These are phyloP conservation scores for Caenorhabditis inopinata DNA, from an alignment of 1,140 invertebrate genomes.

Conservation along the genomic window DNA sequence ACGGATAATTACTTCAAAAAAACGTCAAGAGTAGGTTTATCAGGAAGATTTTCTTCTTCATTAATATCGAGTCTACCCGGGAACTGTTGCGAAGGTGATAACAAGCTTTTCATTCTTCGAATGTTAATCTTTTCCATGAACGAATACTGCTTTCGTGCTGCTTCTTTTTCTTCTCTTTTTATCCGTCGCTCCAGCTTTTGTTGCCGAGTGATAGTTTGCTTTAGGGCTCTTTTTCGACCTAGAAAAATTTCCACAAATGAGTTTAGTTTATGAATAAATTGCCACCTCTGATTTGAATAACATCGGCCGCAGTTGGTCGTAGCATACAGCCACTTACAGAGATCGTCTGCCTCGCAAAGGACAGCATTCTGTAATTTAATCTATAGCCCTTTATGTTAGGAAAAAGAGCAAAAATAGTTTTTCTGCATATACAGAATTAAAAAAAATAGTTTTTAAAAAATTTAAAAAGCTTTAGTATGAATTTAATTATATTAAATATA, in stretches of 20 bases:
- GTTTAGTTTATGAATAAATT: background rate
- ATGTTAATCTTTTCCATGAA: constrained; percentile 65
- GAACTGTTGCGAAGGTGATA: constrained; percentile 59
- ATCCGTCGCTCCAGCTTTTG: constrained; percentile 55
- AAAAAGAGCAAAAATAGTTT: too few species aligned
- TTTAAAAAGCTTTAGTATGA: too few species aligned
- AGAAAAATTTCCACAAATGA: background rate
- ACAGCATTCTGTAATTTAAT: background rate
- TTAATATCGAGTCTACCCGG: constrained; percentile 57
- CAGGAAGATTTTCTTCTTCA: constrained; percentile 51
- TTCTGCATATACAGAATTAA: too few species aligned
- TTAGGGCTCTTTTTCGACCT: constrained; percentile 60
- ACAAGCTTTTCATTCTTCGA: constrained; percentile 57
- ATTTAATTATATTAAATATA: background rate
- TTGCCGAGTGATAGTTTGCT: constrained; percentile 51
- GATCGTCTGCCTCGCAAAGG: background rate
- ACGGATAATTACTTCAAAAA: constrained; percentile 42
- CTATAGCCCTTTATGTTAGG: too few species aligned
- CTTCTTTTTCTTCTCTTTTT: constrained; percentile 62
- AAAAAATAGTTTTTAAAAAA: too few species aligned
- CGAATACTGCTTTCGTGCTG: constrained; percentile 60
- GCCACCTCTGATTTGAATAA: constrained; percentile 12
- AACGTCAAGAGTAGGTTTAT: constrained; percentile 52
- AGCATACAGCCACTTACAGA: background rate
- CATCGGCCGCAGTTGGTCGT: background rate